Percentiles rank a stretch among this genome's conserved stretches.
Evolutionary conservation across 2,888 invertebrate genomes (phyloP).

Genomic region (Acrobasis consociella): DNA sequence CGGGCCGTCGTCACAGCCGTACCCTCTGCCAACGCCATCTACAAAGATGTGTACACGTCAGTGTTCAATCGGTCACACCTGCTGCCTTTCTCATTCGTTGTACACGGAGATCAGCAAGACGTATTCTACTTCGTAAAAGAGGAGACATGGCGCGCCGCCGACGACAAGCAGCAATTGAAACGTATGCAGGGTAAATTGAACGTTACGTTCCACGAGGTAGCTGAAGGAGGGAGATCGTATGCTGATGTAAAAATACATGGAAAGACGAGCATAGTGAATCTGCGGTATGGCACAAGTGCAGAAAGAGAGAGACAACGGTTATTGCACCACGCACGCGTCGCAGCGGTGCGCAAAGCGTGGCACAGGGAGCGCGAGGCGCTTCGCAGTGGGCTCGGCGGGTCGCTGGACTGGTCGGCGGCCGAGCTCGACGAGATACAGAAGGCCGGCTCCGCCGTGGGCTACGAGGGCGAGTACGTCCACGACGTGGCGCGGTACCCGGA

Average conservation of each 20-base stretch:
- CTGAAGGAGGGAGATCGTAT: conserved; percentile 89
- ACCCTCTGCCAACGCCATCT: conserved; percentile 94
- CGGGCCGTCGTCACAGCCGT: conserved; percentile 93
- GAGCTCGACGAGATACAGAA: conserved; percentile 95
- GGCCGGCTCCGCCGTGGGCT: conserved; percentile 91
- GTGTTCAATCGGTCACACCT: conserved; percentile 95
- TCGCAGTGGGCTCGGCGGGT: conserved; percentile 89
- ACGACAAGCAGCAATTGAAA: conserved; percentile 94
- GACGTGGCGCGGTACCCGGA: conserved; percentile 95
- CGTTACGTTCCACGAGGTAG: conserved; percentile 94
- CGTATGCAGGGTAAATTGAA: conserved; percentile 95
- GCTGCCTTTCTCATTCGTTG: conserved; percentile 93
- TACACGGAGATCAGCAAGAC: conserved; percentile 94
- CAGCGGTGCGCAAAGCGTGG: conserved; percentile 96
- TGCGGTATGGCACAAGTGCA: conserved; percentile 96
- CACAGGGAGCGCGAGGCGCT: conserved; percentile 94
- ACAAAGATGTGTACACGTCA: conserved; percentile 95
- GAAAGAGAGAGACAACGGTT: conserved; percentile 94
- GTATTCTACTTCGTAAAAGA: conserved; percentile 97
- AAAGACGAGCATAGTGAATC: conserved; percentile 93
- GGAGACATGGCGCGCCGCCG: conserved; percentile 93
- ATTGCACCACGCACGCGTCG: conserved; percentile 93
- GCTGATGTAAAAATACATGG: conserved; percentile 96
- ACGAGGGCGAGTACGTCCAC: conserved; percentile 96
- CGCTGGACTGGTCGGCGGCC: conserved; percentile 92